Conservation (phyloP, 2,797 vertebrate genomes). For the Periophthalmus magnuspinnatus region DNA sequence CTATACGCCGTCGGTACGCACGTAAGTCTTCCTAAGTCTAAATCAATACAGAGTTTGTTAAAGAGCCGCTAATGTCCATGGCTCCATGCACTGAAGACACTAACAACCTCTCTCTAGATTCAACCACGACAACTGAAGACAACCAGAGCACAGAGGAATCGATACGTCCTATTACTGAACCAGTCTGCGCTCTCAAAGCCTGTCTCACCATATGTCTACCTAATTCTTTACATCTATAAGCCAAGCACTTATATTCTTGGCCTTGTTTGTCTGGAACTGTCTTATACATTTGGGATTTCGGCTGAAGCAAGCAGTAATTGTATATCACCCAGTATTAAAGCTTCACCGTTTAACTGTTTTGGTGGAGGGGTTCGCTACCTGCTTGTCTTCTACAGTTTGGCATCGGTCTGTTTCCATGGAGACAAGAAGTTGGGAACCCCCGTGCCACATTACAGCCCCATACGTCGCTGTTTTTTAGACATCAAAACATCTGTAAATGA, state of each 20-base stretch:
- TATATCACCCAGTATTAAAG: too few species aligned
- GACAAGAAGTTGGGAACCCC: too few species aligned
- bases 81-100: slow-evolving; percentile 65
- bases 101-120: slow-evolving; percentile 65
- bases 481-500: too few species aligned
- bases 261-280: background rate
- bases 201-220: slow-evolving; percentile 35
- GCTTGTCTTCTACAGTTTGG: too few species aligned
- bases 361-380: too few species aligned
- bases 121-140: slow-evolving; percentile 68
- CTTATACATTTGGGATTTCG: background rate
- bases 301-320: too few species aligned
- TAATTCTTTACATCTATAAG: slow-evolving; percentile 30
- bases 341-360: too few species aligned
- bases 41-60: slow-evolving; percentile 79
- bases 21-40: slow-evolving; percentile 57
- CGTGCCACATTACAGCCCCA: too few species aligned
- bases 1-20: slow-evolving; percentile 56
- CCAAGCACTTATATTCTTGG: slow-evolving; percentile 31
- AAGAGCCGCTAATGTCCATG: slow-evolving; percentile 73
- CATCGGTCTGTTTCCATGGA: too few species aligned
- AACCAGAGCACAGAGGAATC: slow-evolving; percentile 62
- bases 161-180: slow-evolving; percentile 55
- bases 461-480: too few species aligned
- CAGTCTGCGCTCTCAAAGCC: slow-evolving; percentile 28